Evolutionary conservation across 2,888 invertebrate species (phyloP), one percentile per base, ranked within the genome.

Genomic region (Smittia sp.): DNA sequence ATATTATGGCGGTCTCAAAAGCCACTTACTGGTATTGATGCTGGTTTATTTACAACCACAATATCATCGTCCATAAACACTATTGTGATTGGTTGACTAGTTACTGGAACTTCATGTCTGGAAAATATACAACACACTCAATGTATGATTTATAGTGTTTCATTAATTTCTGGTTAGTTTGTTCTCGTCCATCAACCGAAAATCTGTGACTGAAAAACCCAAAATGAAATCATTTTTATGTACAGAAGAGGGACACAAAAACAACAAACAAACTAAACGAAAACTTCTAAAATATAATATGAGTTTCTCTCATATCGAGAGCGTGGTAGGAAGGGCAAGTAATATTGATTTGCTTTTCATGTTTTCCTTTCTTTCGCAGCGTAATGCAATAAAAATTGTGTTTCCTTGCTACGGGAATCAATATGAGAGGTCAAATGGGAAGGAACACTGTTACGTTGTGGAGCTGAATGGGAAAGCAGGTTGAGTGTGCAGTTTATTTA

Each of bases 31-130:
- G 98, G 98, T 87, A 98, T 96, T 85, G 98, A 98, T 86, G 96
- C 94, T 84, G 98, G 98, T 90, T 98, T 98, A 90, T 98, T 96
- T 86, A 98, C 94, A 86, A 99, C 98, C 86, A 99, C 91, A 87
- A 98, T 89, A 87, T 99, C 96, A 85, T 97, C 95, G 87, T 94
- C 96, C 89, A 97, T 94, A 87, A 94, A 93, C 83, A 99, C 91
- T 86, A 99, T 93, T 87, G 93, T 91, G 88, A 98, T 94, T 85
- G 93, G 91, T 88, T 93, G 91, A 85, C 93, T 93, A 85, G 95
- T 92, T 85, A 98, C 97, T 83, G 98, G 96, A 86, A 96, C 94
- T 90, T 98, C 98, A 89, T 98, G 98, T 90, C 96, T 95, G 92
- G 83, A 90, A 88, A 85, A 85, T 75, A 69, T 32, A 72, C 24